phyloP scores from a whole-genome alignment of 2,797 vertebrate genomes.

The Danio tinwini region DNA sequence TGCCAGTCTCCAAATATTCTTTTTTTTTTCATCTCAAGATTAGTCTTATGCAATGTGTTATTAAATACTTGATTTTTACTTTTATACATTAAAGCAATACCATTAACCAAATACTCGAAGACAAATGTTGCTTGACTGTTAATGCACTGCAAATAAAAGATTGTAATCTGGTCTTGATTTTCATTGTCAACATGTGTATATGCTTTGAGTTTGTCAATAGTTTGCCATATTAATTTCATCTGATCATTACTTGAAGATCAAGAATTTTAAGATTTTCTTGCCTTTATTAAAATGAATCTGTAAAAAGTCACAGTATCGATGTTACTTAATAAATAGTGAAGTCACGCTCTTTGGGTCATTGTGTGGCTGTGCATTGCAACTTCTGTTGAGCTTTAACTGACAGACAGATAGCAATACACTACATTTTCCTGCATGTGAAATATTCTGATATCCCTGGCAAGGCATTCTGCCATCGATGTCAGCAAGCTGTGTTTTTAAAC shows the following conservation, averaged over 20 bases:
- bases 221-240: not conserved
- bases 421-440: not conserved
- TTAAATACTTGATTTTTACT: constrained; percentile 30
- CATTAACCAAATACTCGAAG: constrained; percentile 65
- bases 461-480: not conserved
- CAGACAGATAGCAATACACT: not conserved
- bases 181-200: not conserved
- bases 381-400: not conserved
- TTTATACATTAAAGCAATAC: constrained; percentile 50
- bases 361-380: not conserved
- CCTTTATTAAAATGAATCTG: not conserved
- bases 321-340: not conserved
- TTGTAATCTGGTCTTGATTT: constrained; percentile 36
- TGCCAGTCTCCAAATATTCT: constrained; percentile 2
- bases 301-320: not conserved
- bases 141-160: constrained; percentile 75
- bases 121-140: constrained; percentile 71
- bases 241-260: not conserved
- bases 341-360: not conserved
- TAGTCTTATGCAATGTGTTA: constrained; percentile 35
- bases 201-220: not conserved
- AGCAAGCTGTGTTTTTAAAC: constrained; percentile 13
- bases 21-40: constrained; percentile 24
- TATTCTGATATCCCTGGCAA: not conserved
- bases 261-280: too few relatives aligned